phyloP scores from a whole-genome alignment of 2,797 vertebrate species.

The Avahi laniger region DNA sequence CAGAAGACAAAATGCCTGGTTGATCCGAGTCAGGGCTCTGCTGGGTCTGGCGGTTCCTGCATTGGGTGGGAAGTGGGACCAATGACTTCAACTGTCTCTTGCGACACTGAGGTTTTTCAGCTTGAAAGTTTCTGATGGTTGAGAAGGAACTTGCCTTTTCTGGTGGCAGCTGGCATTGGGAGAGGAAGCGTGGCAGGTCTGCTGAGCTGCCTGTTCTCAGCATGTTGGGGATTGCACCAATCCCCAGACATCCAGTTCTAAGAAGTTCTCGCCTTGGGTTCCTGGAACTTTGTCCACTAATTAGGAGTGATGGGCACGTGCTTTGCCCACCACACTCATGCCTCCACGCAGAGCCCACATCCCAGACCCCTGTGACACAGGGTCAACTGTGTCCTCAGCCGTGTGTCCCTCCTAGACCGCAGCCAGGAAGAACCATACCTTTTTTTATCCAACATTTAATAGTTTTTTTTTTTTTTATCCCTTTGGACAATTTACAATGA shows the following conservation, averaged over 20 bases:
- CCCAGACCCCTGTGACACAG: rapidly evolving
- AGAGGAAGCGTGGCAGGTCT: neutral
- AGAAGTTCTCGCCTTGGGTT: neutral
- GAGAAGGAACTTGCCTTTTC: neutral
- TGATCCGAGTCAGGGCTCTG: neutral
- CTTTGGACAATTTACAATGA: neutral
- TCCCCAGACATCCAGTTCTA: neutral
- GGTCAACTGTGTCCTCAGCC: no score
- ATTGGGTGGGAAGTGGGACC: neutral
- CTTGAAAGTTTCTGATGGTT: neutral
- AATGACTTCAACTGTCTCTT: neutral
- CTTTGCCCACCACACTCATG: rapidly evolving
- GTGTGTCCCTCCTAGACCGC: neutral
- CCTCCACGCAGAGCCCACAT: neutral
- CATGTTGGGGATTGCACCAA: rapidly evolving
- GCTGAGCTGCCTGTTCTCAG: no score
- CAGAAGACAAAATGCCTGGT: neutral
- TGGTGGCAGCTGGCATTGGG: neutral
- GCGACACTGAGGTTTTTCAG: neutral
- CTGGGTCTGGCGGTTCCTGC: neutral
- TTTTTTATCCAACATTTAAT: neutral
- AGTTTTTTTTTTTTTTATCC: neutral
- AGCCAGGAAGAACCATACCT: neutral
- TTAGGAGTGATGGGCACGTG: rapidly evolving
- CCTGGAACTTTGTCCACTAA: rapidly evolving